These are phyloP conservation scores for Heliconius congener DNA, from an alignment of 1,140 invertebrate species.

Conservation along the genomic window DNA sequence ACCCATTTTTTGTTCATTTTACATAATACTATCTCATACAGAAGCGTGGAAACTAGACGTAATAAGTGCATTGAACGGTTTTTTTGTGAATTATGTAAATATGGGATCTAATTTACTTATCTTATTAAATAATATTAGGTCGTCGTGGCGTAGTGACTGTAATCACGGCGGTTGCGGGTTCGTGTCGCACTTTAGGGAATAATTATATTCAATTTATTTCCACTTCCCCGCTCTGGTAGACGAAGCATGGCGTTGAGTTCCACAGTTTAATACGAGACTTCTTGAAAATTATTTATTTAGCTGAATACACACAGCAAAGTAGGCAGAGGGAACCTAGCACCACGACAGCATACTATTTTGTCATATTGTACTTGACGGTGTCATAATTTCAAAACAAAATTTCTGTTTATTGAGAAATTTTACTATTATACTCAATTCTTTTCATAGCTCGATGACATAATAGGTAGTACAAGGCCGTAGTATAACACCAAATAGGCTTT, in stretches of 20 bases:
- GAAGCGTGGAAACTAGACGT: neutral
- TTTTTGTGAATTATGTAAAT: slow-evolving; percentile 2
- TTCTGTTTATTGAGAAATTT: slow-evolving; percentile 6
- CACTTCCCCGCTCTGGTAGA: no score
- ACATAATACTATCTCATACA: neutral
- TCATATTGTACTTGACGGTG: neutral
- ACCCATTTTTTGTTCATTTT: neutral
- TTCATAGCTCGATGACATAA: slow-evolving; percentile 3
- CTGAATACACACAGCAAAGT: no score
- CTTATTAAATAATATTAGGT: no score
- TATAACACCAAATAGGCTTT: neutral
- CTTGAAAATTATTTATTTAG: no score
- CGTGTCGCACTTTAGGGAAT: no score
- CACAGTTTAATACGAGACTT: neutral
- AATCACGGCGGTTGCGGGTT: no score
- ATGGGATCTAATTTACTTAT: no score
- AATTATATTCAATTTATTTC: no score
- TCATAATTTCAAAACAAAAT: slow-evolving; percentile 4
- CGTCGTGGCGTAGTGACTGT: no score
- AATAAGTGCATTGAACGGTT: neutral
- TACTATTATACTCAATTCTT: slow-evolving; percentile 4
- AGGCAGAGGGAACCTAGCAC: neutral
- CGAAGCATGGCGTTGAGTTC: no score
- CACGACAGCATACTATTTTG: neutral
- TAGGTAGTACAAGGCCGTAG: slow-evolving; percentile 1